Evolutionary conservation across 2,797 vertebrate species (phyloP).

Genomic region (Poecilia gillii): DNA sequence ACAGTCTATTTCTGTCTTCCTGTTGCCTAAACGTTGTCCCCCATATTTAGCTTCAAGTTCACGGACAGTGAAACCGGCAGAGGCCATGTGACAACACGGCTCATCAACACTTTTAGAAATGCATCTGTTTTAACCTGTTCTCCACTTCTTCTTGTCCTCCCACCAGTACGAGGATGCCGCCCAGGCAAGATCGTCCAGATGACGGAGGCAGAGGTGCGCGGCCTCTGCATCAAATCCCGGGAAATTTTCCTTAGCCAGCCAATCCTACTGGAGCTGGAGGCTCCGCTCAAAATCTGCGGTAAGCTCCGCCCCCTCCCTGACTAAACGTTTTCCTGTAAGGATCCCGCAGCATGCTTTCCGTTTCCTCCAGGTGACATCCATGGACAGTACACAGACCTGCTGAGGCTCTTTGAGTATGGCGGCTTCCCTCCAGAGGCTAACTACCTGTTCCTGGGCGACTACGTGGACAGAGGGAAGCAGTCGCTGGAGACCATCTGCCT

Average conservation of each 20-base stretch:
- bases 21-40: constrained; percentile 44
- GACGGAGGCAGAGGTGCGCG: constrained; percentile 97
- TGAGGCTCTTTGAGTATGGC: constrained; percentile 94
- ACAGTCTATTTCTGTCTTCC: constrained; percentile 36
- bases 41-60: constrained; percentile 40
- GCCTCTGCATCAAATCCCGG: constrained; percentile 96
- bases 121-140: background rate
- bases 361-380: constrained; percentile 91
- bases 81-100: background rate
- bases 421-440: constrained; percentile 97
- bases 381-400: constrained; percentile 95
- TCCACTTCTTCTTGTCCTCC: background rate
- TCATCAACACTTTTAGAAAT: background rate
- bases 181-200: constrained; percentile 99
- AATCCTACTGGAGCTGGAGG: constrained; percentile 97
- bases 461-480: constrained; percentile 96
- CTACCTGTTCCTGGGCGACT: constrained; percentile 96
- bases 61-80: background rate
- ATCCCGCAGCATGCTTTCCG: background rate
- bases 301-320: constrained; percentile 48
- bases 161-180: constrained; percentile 95
- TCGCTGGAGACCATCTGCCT: constrained; percentile 97
- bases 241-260: constrained; percentile 99
- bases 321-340: background rate
- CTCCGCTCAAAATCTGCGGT: constrained; percentile 98